Evolutionary conservation across 2,888 invertebrate genomes (phyloP), one percentile per base, ranked within the genome.

Genomic region (Catocala sponsa): DNA sequence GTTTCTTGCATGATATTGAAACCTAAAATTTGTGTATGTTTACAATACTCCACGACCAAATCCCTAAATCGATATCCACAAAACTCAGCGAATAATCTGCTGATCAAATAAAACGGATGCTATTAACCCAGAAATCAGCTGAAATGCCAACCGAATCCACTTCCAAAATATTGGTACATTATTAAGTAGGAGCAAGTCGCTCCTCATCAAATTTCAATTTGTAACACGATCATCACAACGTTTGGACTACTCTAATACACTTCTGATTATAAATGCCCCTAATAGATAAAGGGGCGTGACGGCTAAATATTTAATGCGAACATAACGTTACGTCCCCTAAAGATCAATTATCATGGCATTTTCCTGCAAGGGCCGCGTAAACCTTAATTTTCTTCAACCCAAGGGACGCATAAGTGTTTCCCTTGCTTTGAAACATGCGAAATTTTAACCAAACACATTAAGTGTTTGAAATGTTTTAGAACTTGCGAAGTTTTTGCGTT

Each of bases 391-490:
- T 33, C 46, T 51, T 43, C 33, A 11, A 55, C 74, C 68, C 70
- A 38, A 59, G 74, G 58, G 74, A 33, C 47, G 42, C 65, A 62
- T 60, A 59, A 76, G 71, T 70, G 68, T 54, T 74, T 66, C 55
- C 49, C 52, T 55, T 38, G 52, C 61, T 56, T 67, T 59, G 54
- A 65, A 70, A 73, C 63, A 63, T 60, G 54, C 56, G 52, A 67
- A 76, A 73, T 61, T 68, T 59, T 32, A 63, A 68, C 62, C 50
- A 49, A 73, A 73, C 59, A 64, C 65, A 71, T 68, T 68, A 73
- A 42, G 49, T 55, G 49, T 63, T 63, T 55, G 54, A 49, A 64
- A 48, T 55, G 67, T 65, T 50, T 59, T 53, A 49, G 57, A 69
- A 66, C 56, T 69, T 62, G 60, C 41, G 49, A 44, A 12, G 51